Conservation (phyloP, 2,888 invertebrate genomes). For the Tuberolachnus salignus region DNA sequence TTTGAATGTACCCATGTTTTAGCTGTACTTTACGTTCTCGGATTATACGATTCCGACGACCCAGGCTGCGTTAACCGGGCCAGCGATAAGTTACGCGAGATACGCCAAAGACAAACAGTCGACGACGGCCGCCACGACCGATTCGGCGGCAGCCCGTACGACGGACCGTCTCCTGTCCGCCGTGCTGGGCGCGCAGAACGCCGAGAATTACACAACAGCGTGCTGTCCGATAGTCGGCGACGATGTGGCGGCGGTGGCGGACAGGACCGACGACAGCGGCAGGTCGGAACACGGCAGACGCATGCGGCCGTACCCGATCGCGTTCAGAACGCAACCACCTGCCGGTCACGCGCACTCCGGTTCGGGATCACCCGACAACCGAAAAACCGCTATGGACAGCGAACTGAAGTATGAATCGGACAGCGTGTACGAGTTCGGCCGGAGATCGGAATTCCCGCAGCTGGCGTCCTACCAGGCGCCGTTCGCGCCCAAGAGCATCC, state of each 20-base stretch:
- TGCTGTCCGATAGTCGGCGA: background rate
- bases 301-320: background rate
- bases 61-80: conserved; percentile 2
- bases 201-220: background rate
- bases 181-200: background rate
- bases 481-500: conserved; percentile 38
- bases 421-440: conserved; percentile 8
- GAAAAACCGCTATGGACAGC: background rate
- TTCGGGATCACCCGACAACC: background rate
- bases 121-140: background rate
- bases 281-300: background rate
- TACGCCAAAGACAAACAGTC: conserved; percentile 31
- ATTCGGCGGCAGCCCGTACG: background rate
- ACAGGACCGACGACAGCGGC: background rate
- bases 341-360: background rate
- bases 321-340: background rate
- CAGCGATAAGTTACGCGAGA: conserved; percentile 35
- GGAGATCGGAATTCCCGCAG: conserved; percentile 45
- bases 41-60: conserved; percentile 14
- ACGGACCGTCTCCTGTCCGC: background rate
- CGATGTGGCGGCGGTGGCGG: background rate
- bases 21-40: conserved; percentile 43
- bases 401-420: background rate
- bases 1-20: background rate
- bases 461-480: conserved; percentile 40